These are phyloP conservation scores for Pyxicephalus adspersus DNA, from an alignment of 2,113 vertebrate species.

Conservation along the genomic window DNA sequence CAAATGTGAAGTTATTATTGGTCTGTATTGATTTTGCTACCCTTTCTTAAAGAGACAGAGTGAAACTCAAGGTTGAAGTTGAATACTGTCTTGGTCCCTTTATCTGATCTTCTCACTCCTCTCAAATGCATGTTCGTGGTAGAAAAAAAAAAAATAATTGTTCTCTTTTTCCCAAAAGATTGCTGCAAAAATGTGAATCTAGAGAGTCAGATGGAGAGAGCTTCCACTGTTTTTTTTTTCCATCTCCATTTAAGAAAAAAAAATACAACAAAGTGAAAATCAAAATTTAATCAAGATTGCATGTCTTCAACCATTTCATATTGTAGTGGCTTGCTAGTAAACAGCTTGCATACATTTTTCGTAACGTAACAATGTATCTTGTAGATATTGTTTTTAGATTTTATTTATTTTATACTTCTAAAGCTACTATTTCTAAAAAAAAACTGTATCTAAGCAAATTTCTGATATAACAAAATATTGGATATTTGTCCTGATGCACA, in stretches of 20 bases:
- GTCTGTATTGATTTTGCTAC: slow-evolving; percentile 87
- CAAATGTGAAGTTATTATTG: slow-evolving; percentile 90
- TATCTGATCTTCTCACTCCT: slow-evolving; percentile 83
- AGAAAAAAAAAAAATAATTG: slow-evolving; percentile 76
- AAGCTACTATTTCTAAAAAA: no score
- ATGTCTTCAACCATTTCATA: no score
- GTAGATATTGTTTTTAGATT: no score
- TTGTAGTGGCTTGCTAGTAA: no score
- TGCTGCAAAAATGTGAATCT: slow-evolving; percentile 74
- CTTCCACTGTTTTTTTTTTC: neutral
- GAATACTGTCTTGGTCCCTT: slow-evolving; percentile 79
- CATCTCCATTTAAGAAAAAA: neutral
- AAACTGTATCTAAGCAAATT: no score
- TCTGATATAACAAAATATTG: no score
- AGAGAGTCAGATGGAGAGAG: slow-evolving; percentile 71
- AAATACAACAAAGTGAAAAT: no score
- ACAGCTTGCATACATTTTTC: no score
- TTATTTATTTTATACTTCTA: no score
- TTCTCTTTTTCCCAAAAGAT: slow-evolving; percentile 71
- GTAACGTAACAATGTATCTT: no score
- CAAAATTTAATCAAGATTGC: no score
- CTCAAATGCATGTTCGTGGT: slow-evolving; percentile 80
- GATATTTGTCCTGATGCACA: no score
- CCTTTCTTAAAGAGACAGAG: slow-evolving; percentile 75
- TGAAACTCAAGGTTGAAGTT: slow-evolving; percentile 79